Conservation (phyloP, 92 coral and sea anemone genomes). For the Isaurus tuberculatus region DNA sequence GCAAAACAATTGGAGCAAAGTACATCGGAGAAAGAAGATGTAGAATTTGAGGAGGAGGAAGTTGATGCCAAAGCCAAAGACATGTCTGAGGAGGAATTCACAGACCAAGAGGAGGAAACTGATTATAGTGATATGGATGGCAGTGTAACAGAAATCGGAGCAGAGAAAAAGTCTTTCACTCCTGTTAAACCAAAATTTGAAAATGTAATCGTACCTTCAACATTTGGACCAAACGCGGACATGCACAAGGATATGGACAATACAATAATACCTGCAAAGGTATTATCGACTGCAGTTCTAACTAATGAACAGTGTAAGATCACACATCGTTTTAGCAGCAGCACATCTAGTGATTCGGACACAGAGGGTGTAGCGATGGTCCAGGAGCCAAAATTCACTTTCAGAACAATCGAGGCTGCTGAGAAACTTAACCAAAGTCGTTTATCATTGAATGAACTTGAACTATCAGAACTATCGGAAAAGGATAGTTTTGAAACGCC, state of each 20-base stretch:
- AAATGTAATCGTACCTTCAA: constrained; percentile 41
- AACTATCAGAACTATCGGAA: background rate
- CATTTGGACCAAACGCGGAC: constrained; percentile 63
- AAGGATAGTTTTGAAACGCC: constrained; percentile 21
- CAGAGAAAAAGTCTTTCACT: constrained; percentile 22
- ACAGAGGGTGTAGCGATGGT: constrained; percentile 88
- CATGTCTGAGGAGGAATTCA: constrained; percentile 29
- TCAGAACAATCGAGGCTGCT: constrained; percentile 83
- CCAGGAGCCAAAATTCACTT: constrained; percentile 78
- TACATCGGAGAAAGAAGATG: background rate
- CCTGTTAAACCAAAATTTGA: constrained; percentile 30
- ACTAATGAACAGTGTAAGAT: constrained; percentile 35
- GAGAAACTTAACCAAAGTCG: constrained; percentile 53
- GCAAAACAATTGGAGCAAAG: background rate
- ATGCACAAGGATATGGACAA: constrained; percentile 57
- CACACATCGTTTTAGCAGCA: constrained; percentile 36
- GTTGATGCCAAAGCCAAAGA: constrained; percentile 29
- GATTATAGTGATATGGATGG: constrained; percentile 33
- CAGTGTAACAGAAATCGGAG: constrained; percentile 38
- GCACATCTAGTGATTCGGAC: constrained; percentile 79
- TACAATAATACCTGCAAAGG: constrained; percentile 12
- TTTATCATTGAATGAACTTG: constrained; percentile 40
- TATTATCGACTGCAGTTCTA: constrained; percentile 13
- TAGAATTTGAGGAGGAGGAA: constrained; percentile 16
- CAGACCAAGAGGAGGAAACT: constrained; percentile 47